Conservation (phyloP, 2,888 invertebrate species). For the Chymomyza procnemis region DNA sequence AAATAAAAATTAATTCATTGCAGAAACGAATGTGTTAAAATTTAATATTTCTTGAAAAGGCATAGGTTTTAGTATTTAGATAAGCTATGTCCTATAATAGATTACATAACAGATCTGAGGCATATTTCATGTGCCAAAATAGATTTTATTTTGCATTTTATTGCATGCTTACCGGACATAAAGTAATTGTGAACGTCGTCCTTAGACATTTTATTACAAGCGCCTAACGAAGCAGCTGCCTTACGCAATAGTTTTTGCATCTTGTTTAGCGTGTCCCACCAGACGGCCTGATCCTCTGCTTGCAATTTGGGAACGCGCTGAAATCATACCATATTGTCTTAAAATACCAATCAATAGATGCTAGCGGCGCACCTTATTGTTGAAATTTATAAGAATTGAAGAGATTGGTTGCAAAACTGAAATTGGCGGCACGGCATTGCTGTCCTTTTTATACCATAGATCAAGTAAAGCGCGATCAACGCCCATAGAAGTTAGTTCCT, state of each 20-base stretch:
- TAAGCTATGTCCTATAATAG: too few species aligned
- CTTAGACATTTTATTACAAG: conserved; percentile 90
- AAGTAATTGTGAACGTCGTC: conserved; percentile 98
- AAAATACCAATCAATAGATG: too few species aligned
- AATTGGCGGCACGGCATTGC: conserved; percentile 96
- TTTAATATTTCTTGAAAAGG: too few species aligned
- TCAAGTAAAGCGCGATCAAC: conserved; percentile 91
- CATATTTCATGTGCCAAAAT: too few species aligned
- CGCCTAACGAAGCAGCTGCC: conserved; percentile 91
- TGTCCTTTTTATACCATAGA: conserved; percentile 97
- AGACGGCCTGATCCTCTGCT: conserved; percentile 96
- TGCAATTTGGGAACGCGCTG: conserved; percentile 95
- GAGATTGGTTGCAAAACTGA: conserved; percentile 98
- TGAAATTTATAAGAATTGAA: conserved; percentile 96
- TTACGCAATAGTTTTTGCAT: conserved; percentile 97
- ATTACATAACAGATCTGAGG: too few species aligned
- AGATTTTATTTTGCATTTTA: neutral
- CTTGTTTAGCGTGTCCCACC: conserved; percentile 98
- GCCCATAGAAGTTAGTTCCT: conserved; percentile 90
- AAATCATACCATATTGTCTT: neutral
- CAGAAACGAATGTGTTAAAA: too few species aligned
- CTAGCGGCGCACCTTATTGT: conserved; percentile 88
- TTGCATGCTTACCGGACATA: conserved; percentile 90
- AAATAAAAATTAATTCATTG: too few species aligned
- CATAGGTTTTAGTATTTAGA: too few species aligned